phyloP scores from a whole-genome alignment of 2,797 vertebrate genomes.

The Tadarida brasiliensis region DNA sequence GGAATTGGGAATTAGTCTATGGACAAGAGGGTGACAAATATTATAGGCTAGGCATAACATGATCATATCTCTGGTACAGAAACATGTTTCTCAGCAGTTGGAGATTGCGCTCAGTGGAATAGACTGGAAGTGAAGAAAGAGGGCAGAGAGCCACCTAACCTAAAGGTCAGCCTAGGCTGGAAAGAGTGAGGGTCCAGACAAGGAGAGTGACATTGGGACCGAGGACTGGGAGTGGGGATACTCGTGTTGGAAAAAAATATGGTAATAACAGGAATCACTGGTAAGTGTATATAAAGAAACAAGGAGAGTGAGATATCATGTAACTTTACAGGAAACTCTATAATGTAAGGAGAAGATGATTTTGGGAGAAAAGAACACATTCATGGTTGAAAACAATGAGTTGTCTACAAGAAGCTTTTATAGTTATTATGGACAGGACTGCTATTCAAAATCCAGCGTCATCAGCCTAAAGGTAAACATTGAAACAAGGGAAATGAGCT shows the following conservation, averaged over 20 bases:
- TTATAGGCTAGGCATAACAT: not conserved
- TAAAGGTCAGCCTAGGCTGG: not conserved
- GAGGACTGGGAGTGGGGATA: rapidly evolving
- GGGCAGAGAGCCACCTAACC: not conserved
- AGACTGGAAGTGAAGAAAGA: not conserved
- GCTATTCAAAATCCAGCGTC: not conserved
- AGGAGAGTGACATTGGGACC: not conserved
- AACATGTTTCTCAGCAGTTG: not conserved
- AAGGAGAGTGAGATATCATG: not conserved
- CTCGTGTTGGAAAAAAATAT: not conserved
- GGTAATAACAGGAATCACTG: not conserved
- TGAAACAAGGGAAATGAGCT: not conserved
- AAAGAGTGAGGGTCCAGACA: not conserved
- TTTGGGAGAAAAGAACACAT: not conserved
- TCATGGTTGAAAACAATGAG: not conserved
- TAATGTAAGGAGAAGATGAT: not conserved
- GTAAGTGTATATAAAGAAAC: not conserved
- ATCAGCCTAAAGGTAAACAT: not conserved
- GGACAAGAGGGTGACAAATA: not conserved
- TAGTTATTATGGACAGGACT: not conserved
- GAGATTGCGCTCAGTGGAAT: not conserved
- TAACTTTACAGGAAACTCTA: not conserved
- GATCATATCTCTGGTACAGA: not conserved
- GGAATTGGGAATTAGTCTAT: not conserved
- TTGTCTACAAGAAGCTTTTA: not conserved